phyloP scores from a whole-genome alignment of 2,797 vertebrate species.

The Etheostoma nigrum region DNA sequence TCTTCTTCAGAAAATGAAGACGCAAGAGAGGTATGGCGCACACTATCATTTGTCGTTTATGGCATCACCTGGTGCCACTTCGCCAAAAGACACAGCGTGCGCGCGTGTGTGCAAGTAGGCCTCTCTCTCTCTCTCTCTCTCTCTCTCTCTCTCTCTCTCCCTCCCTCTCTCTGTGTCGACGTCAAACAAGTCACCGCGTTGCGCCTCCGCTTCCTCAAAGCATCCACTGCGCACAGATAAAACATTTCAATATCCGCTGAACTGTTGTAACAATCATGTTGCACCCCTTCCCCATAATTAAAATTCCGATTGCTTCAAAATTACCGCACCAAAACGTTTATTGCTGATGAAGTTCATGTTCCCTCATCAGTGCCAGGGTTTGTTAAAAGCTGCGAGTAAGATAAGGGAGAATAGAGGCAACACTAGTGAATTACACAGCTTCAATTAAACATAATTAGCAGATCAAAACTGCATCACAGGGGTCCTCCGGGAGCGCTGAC shows the following conservation, averaged over 20 bases:
- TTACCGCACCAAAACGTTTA: constrained; percentile 38
- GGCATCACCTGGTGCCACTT: constrained; percentile 67
- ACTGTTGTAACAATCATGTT: constrained; percentile 34
- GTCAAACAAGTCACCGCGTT: constrained; percentile 64
- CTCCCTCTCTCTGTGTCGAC: constrained; percentile 39
- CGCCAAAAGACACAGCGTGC: constrained; percentile 46
- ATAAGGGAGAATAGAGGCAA: constrained; percentile 56
- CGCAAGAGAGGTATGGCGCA: constrained; percentile 42
- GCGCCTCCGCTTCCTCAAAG: constrained; percentile 56
- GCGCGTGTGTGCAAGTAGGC: constrained; percentile 16
- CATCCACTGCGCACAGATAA: constrained; percentile 53
- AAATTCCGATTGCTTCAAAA: constrained; percentile 43
- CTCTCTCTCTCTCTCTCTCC: background rate
- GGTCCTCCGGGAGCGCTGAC: constrained; percentile 64
- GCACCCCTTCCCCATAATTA: constrained; percentile 20
- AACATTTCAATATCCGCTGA: constrained; percentile 61
- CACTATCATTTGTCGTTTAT: constrained; percentile 38
- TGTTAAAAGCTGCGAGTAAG: constrained; percentile 49
- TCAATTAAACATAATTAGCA: constrained; percentile 80
- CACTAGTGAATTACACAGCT: constrained; percentile 65
- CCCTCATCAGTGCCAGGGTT: constrained; percentile 46
- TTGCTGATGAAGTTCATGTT: constrained; percentile 52
- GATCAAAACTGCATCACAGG: constrained; percentile 73
- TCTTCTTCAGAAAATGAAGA: constrained; percentile 30
- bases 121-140: too few relatives aligned